Base-by-base conservation (phyloP, 2,888 invertebrate species). In the Plemyria rubiginata region DNA sequence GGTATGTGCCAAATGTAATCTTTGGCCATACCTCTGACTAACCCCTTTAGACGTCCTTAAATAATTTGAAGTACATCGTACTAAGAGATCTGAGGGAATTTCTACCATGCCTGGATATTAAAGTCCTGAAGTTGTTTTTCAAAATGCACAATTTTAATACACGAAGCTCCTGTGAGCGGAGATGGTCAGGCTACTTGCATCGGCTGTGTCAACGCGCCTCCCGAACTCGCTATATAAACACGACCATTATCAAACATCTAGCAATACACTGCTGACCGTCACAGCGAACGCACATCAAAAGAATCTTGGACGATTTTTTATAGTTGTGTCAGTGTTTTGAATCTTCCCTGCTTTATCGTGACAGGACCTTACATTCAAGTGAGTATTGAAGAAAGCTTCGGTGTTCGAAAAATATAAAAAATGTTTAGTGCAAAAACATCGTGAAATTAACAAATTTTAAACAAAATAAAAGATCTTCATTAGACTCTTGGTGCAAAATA, bases 181-280 rank as follows among this genome's bases (percentile, higher is more conserved):
- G 84, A 85, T 81, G 84, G 73, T 73, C 84, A 81, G 76, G 76
- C 78, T 76, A 75, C 80, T 79, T 85, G 85, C 82, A 82, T 75
- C 74, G 80, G 75, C 75, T 79, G 79, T 78, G 84, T 75, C 82
- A 82, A 80, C 79, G 80, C 76, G 80, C 79, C 81, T 79, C 76
- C 75, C 68, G 72, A 72, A 67, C 77, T 68, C 70, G 75, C 79
- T 92, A 92, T 92, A 92, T 86, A 92, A 90, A 80, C 82, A 77
- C 77, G 76, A 74, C 76, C 81, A 78, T 84, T 86, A 86, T 86
- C 87, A 85, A 74, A 77, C 82, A 75, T 78, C 79, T 79, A 84
- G 85, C 90, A 92, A 90, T 92, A 88, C 87, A 86, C 88, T 83
- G 87, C 86, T 82, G 85, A 78, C 87, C 78, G 88, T 86, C 89